phyloP scores from a whole-genome alignment of 2,797 vertebrate genomes.

The Parauchenoglanis ngamensis region DNA sequence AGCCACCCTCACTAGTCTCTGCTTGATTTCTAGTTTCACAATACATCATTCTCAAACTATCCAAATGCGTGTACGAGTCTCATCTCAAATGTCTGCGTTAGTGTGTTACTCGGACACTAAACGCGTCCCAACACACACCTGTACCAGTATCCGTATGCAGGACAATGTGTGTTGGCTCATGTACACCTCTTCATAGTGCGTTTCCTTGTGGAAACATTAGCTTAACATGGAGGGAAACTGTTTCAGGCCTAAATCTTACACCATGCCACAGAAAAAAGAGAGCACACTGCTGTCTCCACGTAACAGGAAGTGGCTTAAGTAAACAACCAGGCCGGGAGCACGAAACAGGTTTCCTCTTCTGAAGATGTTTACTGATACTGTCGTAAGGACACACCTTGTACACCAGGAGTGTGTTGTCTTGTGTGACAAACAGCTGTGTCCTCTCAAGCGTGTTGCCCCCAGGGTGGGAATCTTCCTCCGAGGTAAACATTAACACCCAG shows the following conservation, averaged over 20 bases:
- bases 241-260: neutral
- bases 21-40: conserved; percentile 68
- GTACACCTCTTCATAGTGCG: neutral
- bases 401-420: conserved; percentile 10
- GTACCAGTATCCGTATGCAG: neutral
- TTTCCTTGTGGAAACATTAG: no score
- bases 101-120: neutral
- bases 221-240: no score
- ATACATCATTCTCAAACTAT: conserved; percentile 63
- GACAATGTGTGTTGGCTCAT: neutral
- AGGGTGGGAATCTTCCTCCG: conserved; percentile 15
- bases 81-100: neutral
- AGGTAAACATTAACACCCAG: conserved; percentile 7
- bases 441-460: conserved; percentile 25
- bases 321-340: conserved; percentile 13
- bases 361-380: conserved; percentile 49
- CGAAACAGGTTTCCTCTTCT: conserved; percentile 6
- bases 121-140: neutral
- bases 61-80: neutral
- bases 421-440: conserved; percentile 13
- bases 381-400: conserved; percentile 51
- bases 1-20: conserved; percentile 75
- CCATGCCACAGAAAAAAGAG: no score
- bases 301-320: conserved; percentile 4
- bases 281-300: neutral